A percentile compares a stretch with the other conserved stretches of the same genome.
Conservation (phyloP, 2,888 invertebrate genomes). For the Tyria jacobaeae region DNA sequence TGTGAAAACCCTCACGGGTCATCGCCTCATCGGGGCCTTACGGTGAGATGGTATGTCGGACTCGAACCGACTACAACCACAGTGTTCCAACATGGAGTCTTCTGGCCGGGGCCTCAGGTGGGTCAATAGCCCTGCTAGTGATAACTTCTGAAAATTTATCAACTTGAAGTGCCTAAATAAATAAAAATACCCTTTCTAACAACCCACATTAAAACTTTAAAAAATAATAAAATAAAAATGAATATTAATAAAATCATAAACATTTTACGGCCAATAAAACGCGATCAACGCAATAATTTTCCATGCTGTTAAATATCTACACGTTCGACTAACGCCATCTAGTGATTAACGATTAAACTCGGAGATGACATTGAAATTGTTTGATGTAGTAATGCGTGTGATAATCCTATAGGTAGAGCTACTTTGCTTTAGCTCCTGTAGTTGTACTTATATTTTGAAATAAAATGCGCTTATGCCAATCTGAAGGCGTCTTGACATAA, state of each 20-base stretch:
- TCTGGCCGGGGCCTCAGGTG: too few species aligned
- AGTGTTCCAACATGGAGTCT: too few species aligned
- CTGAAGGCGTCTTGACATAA: too few species aligned
- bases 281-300: conserved; percentile 5
- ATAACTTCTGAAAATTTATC: too few species aligned
- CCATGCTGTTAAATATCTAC: background rate
- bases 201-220: background rate
- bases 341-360: conserved; percentile 22
- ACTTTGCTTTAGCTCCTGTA: conserved; percentile 11
- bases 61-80: too few species aligned
- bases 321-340: conserved; percentile 38
- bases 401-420: conserved; percentile 42
- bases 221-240: background rate
- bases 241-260: background rate
- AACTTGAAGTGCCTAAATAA: too few species aligned
- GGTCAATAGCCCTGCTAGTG: too few species aligned
- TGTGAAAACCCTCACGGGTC: too few species aligned
- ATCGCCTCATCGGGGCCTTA: too few species aligned
- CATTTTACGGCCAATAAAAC: conserved; percentile 10
- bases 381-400: conserved; percentile 21
- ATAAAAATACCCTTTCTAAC: background rate
- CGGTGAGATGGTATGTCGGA: too few species aligned
- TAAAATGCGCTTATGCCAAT: too few species aligned
- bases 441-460: too few species aligned
- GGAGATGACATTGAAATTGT: background rate